These are phyloP conservation scores for Manduca sexta DNA, from an alignment of 1,140 invertebrate species.

Conservation along the genomic window DNA sequence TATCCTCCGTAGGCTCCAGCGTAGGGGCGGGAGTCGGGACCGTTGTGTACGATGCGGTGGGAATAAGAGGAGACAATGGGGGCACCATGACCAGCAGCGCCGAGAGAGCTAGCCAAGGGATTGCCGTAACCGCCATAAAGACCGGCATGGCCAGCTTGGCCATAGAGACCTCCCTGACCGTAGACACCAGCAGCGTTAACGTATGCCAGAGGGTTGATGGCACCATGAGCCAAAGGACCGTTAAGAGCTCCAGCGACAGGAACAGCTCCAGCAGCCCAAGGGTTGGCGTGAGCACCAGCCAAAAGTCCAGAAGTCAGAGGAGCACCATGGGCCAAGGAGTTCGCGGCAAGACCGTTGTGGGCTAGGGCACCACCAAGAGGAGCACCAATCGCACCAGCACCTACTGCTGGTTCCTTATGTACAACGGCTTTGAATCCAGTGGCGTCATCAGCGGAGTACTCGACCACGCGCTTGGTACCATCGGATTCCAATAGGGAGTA, in stretches of 20 bases:
- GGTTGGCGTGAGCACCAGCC: constrained; percentile 8
- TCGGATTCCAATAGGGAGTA: constrained; percentile 64
- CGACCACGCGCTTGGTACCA: constrained; percentile 62
- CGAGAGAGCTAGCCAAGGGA: neutral
- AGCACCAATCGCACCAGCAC: neutral
- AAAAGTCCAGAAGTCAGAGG: constrained; percentile 2
- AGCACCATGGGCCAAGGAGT: constrained; percentile 7
- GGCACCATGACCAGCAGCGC: constrained; percentile 2
- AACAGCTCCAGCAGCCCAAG: neutral
- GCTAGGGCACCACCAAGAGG: constrained; percentile 1
- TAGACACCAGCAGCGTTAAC: constrained; percentile 10
- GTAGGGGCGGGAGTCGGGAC: constrained; percentile 12
- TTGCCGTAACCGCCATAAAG: neutral
- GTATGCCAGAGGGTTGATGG: constrained; percentile 3
- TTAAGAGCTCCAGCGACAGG: neutral
- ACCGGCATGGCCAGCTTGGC: constrained; percentile 1
- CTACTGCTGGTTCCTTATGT: constrained; percentile 48
- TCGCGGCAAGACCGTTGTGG: neutral
- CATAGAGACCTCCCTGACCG: neutral
- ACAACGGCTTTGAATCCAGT: constrained; percentile 70
- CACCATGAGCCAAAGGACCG: too few species aligned
- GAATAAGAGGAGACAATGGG: constrained; percentile 9
- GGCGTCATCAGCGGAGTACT: constrained; percentile 62
- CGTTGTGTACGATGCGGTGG: constrained; percentile 26
- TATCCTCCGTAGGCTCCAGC: constrained; percentile 14